phyloP scores from a whole-genome alignment of 2,888 invertebrate genomes.

The Adelphocoris suturalis region DNA sequence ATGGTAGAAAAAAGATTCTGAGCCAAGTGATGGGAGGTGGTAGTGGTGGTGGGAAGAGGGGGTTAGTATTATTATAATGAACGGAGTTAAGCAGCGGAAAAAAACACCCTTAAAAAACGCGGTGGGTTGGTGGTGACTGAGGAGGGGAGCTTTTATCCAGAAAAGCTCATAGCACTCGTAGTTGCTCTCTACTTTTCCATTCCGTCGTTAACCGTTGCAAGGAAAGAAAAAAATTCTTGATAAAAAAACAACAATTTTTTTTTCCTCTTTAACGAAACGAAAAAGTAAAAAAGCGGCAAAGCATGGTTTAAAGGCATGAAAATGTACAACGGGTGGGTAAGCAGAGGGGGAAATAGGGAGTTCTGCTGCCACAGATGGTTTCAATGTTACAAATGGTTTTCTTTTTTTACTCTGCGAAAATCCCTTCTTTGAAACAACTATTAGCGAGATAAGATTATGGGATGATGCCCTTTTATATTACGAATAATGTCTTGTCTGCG shows the following conservation, averaged over 20 bases:
- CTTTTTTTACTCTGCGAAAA: background rate
- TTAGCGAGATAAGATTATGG: no score
- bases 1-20: conserved; percentile 24
- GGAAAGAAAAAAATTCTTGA: background rate
- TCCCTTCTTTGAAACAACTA: no score
- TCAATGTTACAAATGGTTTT: conserved; percentile 7
- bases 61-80: conserved; percentile 43
- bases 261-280: background rate
- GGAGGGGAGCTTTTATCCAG: conserved; percentile 20
- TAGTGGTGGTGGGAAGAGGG: background rate
- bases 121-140: background rate
- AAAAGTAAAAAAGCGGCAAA: background rate
- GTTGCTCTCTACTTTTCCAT: conserved; percentile 27
- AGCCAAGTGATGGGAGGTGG: background rate
- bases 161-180: conserved; percentile 41
- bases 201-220: conserved; percentile 35
- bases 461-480: no score
- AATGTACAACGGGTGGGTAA: conserved; percentile 6
- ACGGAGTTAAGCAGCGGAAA: conserved; percentile 51
- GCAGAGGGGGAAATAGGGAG: conserved; percentile 8
- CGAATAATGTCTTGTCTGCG: no score
- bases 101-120: background rate
- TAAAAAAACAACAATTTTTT: background rate
- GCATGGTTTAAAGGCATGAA: background rate
- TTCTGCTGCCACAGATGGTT: background rate